Base-by-base conservation (phyloP, 2,113 vertebrate species). In the Callopanchax toddi region DNA sequence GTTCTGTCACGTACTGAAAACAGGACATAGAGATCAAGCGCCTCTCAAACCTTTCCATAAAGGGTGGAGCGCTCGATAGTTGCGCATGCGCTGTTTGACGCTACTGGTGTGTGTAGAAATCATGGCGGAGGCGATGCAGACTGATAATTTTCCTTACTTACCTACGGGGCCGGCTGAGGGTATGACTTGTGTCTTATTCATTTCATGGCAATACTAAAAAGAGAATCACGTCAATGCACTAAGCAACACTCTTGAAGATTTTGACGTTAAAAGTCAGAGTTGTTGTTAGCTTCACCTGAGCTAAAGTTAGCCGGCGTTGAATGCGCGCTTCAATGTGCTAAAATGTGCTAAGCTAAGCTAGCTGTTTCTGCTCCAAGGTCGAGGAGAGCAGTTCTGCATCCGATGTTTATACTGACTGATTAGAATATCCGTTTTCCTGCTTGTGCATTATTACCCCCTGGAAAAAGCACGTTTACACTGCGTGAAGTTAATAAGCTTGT, bases 91-190 rank as follows among this genome's bases (percentile, higher is more conserved):
- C 37, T 16, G 4, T 25, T 0, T 0, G 4, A 46, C 50, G 57
- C 60, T 32, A 66, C 69, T 65, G 54, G 45, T 40, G 51, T 21
- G 23, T 67, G 61, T 54, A 26, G 45, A 82, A 88, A 79, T 39
- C 42, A 93, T 93, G 92, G 91, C 91, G 76, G 85, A 77, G 54
- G 81, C 58, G 79, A 91, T 90, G 83, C 81, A 86, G 71, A 91
- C 86, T 43, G 91, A 90, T 36, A 83, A 89, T 78, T 89, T 90
- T 79, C 89, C 90, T 25, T 88, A 74, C 71, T 74, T 90, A 69
- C 91, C 91, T 67, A 88, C 90, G 46, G 91, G 90, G 25, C 70
- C 57, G 49, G 86, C 70, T 56, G 89, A 92, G 72, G 90, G 92
- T 93, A 90, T 58, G 78, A 3, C 45, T 9, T 67, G 20, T 49